Conservation (phyloP, 2,113 vertebrate genomes). For the Pachycephala philippinensis region DNA sequence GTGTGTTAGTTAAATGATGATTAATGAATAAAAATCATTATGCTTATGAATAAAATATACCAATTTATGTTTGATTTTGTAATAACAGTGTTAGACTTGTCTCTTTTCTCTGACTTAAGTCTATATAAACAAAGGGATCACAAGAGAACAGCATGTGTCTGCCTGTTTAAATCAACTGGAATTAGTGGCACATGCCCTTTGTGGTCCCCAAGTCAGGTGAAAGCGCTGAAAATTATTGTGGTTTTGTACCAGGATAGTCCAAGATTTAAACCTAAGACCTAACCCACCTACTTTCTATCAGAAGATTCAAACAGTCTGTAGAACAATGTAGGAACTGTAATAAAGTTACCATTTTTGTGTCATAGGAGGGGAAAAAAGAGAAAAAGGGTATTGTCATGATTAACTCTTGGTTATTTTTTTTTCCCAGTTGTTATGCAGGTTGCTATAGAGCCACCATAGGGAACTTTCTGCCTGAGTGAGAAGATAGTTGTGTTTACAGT, state of each 20-base stretch:
- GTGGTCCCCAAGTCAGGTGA: neutral
- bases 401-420: neutral
- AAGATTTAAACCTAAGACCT: neutral
- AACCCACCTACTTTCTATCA: neutral
- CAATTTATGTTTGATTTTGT: neutral
- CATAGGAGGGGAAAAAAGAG: neutral
- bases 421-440: neutral
- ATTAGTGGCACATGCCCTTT: neutral
- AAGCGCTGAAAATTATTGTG: neutral
- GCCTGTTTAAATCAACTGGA: neutral
- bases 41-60: neutral
- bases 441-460: neutral
- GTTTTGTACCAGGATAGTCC: neutral
- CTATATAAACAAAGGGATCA: neutral
- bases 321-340: neutral
- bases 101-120: neutral
- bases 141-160: neutral
- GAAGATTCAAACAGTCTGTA: neutral
- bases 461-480: neutral
- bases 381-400: neutral
- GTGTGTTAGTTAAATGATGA: neutral
- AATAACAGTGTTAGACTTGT: neutral
- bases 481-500: neutral
- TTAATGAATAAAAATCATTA: neutral
- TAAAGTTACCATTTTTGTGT: neutral